Base-by-base conservation (phyloP, 1,140 invertebrate genomes). In the Bactericera cockerelli region DNA sequence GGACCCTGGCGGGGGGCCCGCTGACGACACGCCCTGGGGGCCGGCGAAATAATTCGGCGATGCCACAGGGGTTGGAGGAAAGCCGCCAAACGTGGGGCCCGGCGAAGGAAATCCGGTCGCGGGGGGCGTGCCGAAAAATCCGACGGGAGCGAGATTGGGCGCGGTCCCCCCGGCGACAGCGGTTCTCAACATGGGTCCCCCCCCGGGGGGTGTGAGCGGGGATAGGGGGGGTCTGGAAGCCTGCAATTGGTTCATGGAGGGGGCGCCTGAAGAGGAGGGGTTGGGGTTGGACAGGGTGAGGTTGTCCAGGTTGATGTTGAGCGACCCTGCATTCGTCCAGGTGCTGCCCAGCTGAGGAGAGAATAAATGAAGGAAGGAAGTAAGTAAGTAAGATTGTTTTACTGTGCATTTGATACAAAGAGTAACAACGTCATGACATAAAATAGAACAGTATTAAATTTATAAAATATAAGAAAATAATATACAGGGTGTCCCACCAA, bases 251-350 rank as follows among this genome's bases (percentile, higher is more conserved):
- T 93, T 94, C 81, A 93, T 93, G 33, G 84, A 81, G 2, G 82
- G 86, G 1, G 85, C 81, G 13, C 79, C 77, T 2, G 77, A 79
- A 58, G 70, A 67, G 2, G 76, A 71, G 69, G n/a, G 86, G 25
- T 78, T 77, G 63, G 83, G 82, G 63, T 79, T 78, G 10, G 80
- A 77, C 49, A 84, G 78, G 62, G 84, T 73, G 25, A 91, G 76
- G 71, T 91, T 89, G 70, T 95, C 89, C n/a, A 94, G 77, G 71
- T 87, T 84, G 60, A 94, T 93, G 72, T 93, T 89, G 33, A 94
- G 77, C 58, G 79, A 78, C 58, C 83, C 82, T 4, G 80, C 80
- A 65, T 87, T 84, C 31, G 82, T 82, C 90, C 91, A 95, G 2
- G 89, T 93, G 57, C 83, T 81, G n/a, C 86, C 86, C 57, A 89